Evolutionary conservation across 2,888 invertebrate species (phyloP).

Genomic region (Hemithea aestivaria): DNA sequence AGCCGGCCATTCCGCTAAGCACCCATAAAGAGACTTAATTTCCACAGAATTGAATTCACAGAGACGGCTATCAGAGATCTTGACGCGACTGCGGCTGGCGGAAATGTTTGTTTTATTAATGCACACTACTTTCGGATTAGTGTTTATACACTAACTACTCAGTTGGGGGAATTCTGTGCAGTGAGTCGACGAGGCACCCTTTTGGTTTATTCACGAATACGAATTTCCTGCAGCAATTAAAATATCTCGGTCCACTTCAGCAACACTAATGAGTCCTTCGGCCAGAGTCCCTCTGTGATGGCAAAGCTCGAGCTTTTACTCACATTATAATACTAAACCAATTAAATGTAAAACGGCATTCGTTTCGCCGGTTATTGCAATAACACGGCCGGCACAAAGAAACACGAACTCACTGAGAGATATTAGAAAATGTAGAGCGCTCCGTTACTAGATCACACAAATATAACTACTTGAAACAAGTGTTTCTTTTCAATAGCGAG

Average conservation of each 20-base stretch:
- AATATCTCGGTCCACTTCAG: slow-evolving; percentile 51
- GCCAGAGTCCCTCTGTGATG: slow-evolving; percentile 35
- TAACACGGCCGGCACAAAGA: slow-evolving; percentile 2
- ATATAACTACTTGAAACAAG: slow-evolving; percentile 19
- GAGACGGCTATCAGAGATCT: slow-evolving; percentile 13
- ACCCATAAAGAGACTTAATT: slow-evolving; percentile 10
- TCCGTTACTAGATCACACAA: slow-evolving; percentile 23
- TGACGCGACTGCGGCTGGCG: slow-evolving; percentile 13
- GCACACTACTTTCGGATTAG: slow-evolving; percentile 15
- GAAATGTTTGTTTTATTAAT: slow-evolving; percentile 23
- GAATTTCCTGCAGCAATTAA: slow-evolving; percentile 53
- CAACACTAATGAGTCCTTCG: slow-evolving; percentile 52
- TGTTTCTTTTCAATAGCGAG: slow-evolving; percentile 16
- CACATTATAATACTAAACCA: slow-evolving; percentile 46
- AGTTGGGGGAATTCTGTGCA: slow-evolving; percentile 3
- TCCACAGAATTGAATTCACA: slow-evolving; percentile 10
- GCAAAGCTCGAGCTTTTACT: slow-evolving; percentile 34
- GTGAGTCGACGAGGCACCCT: slow-evolving; percentile 10
- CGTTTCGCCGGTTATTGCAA: slow-evolving; percentile 35
- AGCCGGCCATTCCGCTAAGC: slow-evolving; percentile 3
- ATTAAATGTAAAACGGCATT: slow-evolving; percentile 52
- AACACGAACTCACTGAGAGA: slow-evolving; percentile 3
- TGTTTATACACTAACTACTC: slow-evolving; percentile 15
- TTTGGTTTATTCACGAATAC: slow-evolving; percentile 18
- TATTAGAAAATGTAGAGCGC: slow-evolving; percentile 18